Base-by-base conservation (phyloP, 92 coral and sea anemone species). In the Siderastrea siderea region DNA sequence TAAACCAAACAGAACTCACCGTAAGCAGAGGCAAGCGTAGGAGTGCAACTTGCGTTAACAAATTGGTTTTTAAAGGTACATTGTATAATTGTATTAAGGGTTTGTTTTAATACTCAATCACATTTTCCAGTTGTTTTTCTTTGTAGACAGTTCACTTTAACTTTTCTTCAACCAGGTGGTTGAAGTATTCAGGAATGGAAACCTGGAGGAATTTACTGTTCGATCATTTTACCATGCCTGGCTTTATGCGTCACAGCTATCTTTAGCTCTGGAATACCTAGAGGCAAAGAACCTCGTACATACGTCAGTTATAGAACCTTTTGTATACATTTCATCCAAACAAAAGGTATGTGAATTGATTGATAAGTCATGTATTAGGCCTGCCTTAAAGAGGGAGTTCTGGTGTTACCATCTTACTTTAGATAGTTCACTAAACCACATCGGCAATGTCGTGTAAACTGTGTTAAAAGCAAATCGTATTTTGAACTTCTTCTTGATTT, bases 171-270 rank as follows among this genome's bases (percentile, higher is more conserved):
- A 19, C 43, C 16, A 84, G 87, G 80, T 73, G 61, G 87, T 84
- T 73, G 87, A 84, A 46, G n/a, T 61, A 10, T 84, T 84, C 53
- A 73, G 69, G n/a, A 13, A 14, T 7, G 87, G 87, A 10, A 73
- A 84, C 63, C 71, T 84, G 3, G 80, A 84, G 64, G 87, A 84
- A 54, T 74, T 84, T 52, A 16, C 73, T 12, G 80, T 84, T 49
- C 80, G 70, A 17, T 84, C 87, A 5, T 74, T 84, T 44, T 84
- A 62, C 48, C 87, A 84, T 61, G 87, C 87, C 11, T 84, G 87
- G 87, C 87, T 84, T 45, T 84, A 60, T 84, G 79, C 87, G 14
- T 84, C 80, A 50, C 87, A 84, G 87, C 87, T 84, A 49, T 84
- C 87, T 14, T 84, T 81, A 47, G 87, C 81, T 1, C 80, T 84